phyloP scores from a whole-genome alignment of 1,140 invertebrate species.

The Acromyrmex heyeri region DNA sequence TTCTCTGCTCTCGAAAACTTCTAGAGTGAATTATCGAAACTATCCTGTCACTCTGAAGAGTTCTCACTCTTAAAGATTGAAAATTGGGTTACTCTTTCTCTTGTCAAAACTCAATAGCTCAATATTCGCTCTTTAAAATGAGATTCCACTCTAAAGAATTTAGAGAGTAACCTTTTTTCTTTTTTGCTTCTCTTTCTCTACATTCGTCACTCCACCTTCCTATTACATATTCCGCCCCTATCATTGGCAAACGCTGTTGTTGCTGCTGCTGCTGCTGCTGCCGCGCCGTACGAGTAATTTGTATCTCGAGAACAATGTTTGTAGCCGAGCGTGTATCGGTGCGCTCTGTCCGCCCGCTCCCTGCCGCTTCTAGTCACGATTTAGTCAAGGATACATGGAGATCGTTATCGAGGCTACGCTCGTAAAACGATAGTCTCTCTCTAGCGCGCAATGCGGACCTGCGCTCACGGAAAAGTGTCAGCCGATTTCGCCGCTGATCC shows the following conservation, averaged over 20 bases:
- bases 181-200: background rate
- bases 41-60: no score
- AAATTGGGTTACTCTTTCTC: no score
- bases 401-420: constrained; percentile 84
- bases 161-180: no score
- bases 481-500: constrained; percentile 40
- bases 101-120: no score
- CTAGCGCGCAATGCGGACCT: constrained; percentile 68
- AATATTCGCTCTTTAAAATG: no score
- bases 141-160: no score
- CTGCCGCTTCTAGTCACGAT: constrained; percentile 85
- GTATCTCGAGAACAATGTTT: constrained; percentile 85
- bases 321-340: constrained; percentile 80
- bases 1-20: background rate
- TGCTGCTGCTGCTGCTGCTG: background rate
- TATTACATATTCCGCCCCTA: constrained; percentile 63
- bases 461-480: constrained; percentile 42
- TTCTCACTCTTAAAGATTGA: no score
- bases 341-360: constrained; percentile 57
- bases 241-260: background rate
- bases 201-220: background rate
- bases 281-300: constrained; percentile 79
- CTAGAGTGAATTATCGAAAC: no score
- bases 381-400: constrained; percentile 85
- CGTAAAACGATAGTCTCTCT: constrained; percentile 84